Evolutionary conservation across 2,888 invertebrate species (phyloP).

Genomic region (Buathra laborator): DNA sequence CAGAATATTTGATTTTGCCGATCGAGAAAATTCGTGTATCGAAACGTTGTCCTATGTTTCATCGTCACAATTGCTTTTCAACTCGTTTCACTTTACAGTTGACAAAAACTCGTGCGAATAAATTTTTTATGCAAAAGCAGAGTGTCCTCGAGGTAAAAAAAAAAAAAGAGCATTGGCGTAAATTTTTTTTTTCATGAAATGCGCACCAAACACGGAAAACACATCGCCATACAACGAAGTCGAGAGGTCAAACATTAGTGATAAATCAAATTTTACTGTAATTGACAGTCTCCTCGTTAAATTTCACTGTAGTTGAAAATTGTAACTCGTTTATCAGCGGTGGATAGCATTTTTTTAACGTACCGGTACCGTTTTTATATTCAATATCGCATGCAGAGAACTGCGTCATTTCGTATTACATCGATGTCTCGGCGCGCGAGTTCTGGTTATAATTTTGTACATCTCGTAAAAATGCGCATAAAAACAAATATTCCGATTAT

Average conservation of each 20-base stretch:
- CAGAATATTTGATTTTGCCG: conserved; percentile 13
- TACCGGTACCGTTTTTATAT: too few relatives aligned
- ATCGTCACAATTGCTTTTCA: background rate
- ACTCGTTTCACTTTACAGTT: background rate
- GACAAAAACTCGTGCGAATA: background rate
- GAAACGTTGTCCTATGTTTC: background rate
- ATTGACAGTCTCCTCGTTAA: too few relatives aligned
- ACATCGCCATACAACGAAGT: too few relatives aligned
- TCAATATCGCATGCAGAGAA: background rate
- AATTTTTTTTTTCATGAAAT: too few relatives aligned
- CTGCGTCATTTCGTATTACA: background rate
- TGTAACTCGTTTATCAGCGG: too few relatives aligned
- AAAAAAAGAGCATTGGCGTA: background rate
- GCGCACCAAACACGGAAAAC: too few relatives aligned
- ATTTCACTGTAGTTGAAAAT: too few relatives aligned
- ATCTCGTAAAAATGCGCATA: background rate
- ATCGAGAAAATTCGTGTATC: background rate
- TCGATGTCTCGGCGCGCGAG: conserved; percentile 14
- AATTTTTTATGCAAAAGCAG: background rate
- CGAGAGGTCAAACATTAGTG: too few relatives aligned
- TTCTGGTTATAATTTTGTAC: background rate
- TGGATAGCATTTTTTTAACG: too few relatives aligned
- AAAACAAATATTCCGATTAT: conserved; percentile 45
- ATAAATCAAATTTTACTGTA: too few relatives aligned
- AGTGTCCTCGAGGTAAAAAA: background rate